Percentiles rank a stretch among this genome's conserved stretches.
Evolutionary conservation across 2,888 invertebrate genomes (phyloP).

Genomic region (Torymus aiolomorphi): DNA sequence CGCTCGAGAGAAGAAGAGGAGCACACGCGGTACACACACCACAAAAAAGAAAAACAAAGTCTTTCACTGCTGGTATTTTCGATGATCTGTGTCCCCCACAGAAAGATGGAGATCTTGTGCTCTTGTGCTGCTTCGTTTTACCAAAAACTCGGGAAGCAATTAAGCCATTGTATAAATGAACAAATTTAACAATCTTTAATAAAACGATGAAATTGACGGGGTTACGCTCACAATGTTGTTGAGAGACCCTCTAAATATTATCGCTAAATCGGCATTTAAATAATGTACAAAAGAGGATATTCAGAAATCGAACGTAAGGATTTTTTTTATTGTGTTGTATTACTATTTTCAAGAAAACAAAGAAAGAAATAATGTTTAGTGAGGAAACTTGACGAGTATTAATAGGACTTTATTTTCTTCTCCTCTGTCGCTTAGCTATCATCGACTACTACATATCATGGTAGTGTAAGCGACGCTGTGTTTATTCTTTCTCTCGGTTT

Average conservation of each 20-base stretch:
- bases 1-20: conserved; percentile 21
- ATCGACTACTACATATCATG: background rate
- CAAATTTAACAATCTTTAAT: conserved; percentile 76
- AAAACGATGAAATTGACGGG: conserved; percentile 75
- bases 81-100: conserved; percentile 34
- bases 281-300: conserved; percentile 57
- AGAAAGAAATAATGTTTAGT: conserved; percentile 55
- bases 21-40: conserved; percentile 12
- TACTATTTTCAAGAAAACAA: conserved; percentile 58
- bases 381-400: conserved; percentile 51
- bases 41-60: conserved; percentile 26
- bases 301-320: conserved; percentile 53
- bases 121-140: conserved; percentile 49
- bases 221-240: conserved; percentile 48
- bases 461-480: conserved; percentile 4
- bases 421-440: conserved; percentile 25
- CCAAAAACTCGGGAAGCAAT: conserved; percentile 68
- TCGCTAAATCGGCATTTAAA: conserved; percentile 56
- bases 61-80: conserved; percentile 43
- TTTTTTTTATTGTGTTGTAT: conserved; percentile 59
- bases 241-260: conserved; percentile 54
- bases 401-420: conserved; percentile 50
- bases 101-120: conserved; percentile 22
- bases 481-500: background rate
- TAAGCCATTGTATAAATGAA: conserved; percentile 76